Conservation (phyloP, 1,140 invertebrate genomes). For the Ostrea denselamellosa region DNA sequence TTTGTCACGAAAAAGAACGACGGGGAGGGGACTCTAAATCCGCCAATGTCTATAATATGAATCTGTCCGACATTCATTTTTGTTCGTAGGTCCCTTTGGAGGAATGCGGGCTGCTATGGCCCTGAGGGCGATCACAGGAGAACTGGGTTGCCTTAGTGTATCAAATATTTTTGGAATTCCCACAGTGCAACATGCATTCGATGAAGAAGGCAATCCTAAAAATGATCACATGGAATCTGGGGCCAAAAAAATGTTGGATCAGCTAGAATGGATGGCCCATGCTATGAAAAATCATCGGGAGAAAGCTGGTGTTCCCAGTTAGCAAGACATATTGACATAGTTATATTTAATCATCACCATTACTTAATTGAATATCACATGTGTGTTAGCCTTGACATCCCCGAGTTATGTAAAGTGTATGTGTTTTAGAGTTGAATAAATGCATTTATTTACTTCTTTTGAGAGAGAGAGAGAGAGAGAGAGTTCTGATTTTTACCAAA, state of each 20-base stretch:
- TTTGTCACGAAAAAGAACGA: no score
- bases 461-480: no score
- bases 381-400: no score
- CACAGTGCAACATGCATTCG: conserved; percentile 74
- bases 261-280: conserved; percentile 78
- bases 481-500: no score
- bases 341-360: background rate
- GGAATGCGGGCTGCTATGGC: conserved; percentile 79
- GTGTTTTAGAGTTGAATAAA: no score
- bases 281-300: conserved; percentile 75
- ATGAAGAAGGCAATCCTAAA: conserved; percentile 73
- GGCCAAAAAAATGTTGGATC: conserved; percentile 69
- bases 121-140: conserved; percentile 77
- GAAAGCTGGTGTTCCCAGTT: conserved; percentile 55
- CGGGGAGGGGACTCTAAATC: no score
- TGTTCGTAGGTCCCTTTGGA: conserved; percentile 78
- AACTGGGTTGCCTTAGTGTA: conserved; percentile 79
- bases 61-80: background rate
- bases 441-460: no score
- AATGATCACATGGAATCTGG: conserved; percentile 71
- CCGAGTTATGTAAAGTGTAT: no score
- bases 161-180: conserved; percentile 78
- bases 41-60: no score
- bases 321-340: background rate
- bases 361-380: background rate